These are phyloP conservation scores for Erebia ligea DNA, from an alignment of 2,888 invertebrate genomes.

Conservation along the genomic window DNA sequence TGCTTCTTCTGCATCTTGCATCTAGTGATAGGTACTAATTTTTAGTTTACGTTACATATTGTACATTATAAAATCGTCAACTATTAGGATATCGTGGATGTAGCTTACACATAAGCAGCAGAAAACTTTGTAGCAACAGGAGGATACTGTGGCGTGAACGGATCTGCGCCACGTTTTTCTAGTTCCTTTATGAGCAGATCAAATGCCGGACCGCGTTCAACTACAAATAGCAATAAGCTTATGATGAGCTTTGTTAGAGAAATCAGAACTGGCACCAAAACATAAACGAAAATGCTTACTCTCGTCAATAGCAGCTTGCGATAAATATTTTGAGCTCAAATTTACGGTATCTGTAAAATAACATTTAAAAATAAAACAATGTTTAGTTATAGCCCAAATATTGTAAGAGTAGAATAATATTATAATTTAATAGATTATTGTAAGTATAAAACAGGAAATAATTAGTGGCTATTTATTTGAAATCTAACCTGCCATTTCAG, in stretches of 20 bases:
- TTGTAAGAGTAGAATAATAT: too few species aligned
- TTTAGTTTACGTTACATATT: too few species aligned
- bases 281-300: conserved; percentile 51
- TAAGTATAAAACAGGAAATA: too few species aligned
- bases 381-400: background rate
- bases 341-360: conserved; percentile 61
- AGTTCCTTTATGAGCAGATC: conserved; percentile 59
- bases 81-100: too few species aligned
- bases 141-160: conserved; percentile 53
- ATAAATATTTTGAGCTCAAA: conserved; percentile 61
- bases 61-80: background rate
- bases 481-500: conserved; percentile 62
- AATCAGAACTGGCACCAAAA: conserved; percentile 17
- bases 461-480: background rate
- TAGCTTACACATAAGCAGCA: conserved; percentile 56
- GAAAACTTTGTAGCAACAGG: conserved; percentile 49
- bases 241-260: background rate
- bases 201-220: conserved; percentile 68
- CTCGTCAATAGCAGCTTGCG: conserved; percentile 62
- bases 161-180: conserved; percentile 49
- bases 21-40: background rate
- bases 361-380: background rate
- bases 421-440: too few species aligned
- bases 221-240: conserved; percentile 46
- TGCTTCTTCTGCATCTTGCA: background rate